Percentiles rank a stretch among this genome's conserved stretches.
These are phyloP conservation scores for Dreissena rostriformis DNA, from an alignment of 1,140 invertebrate species.

Conservation along the genomic window DNA sequence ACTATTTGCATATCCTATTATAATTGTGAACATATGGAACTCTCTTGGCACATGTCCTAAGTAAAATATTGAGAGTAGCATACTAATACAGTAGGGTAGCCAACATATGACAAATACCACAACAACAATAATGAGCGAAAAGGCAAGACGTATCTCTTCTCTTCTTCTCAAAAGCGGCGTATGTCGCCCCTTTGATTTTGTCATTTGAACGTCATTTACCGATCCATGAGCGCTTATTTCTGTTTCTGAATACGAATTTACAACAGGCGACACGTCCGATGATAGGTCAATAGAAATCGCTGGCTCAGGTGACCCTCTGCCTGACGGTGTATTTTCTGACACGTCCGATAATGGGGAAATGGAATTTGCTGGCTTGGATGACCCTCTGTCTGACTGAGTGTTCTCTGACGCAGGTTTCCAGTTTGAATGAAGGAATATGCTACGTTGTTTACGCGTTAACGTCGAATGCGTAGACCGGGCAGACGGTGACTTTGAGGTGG, in stretches of 20 bases:
- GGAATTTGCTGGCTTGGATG: too few relatives aligned
- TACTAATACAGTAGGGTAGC: slow-evolving; percentile 76
- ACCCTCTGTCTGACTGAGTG: too few relatives aligned
- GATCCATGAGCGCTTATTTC: background rate
- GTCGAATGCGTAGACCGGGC: too few relatives aligned
- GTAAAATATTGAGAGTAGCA: slow-evolving; percentile 71
- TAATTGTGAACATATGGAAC: slow-evolving; percentile 69
- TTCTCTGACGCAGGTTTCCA: background rate
- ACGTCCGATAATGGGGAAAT: too few relatives aligned
- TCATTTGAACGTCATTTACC: background rate
- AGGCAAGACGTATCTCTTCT: slow-evolving; percentile 69
- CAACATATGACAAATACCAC: slow-evolving; percentile 72
- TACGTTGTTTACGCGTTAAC: too few relatives aligned
- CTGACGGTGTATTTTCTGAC: background rate
- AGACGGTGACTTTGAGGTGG: too few relatives aligned
- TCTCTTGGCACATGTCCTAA: slow-evolving; percentile 42
- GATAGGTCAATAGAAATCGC: background rate
- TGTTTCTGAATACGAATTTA: background rate
- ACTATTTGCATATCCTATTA: slow-evolving; percentile 75
- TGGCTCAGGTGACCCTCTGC: background rate
- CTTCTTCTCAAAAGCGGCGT: slow-evolving; percentile 13
- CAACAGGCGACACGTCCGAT: too few relatives aligned
- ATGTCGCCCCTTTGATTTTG: background rate
- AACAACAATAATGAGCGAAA: slow-evolving; percentile 68
- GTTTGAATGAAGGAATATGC: background rate